A percentile compares a stretch with the other conserved stretches of the same genome.
Conservation (phyloP, 2,888 invertebrate genomes). For the Dascillus cervinus region DNA sequence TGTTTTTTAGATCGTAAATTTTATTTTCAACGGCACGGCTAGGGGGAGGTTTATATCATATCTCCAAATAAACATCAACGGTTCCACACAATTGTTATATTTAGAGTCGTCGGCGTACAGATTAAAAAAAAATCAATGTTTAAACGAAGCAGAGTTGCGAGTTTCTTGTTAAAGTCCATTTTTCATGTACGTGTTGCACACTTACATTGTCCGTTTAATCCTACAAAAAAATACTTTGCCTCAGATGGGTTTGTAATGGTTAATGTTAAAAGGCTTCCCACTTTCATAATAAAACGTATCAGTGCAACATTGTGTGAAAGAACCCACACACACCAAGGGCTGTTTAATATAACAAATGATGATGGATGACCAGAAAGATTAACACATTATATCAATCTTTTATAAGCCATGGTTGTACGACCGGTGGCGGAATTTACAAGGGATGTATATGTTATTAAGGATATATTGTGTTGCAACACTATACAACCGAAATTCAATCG, state of each 20-base stretch:
- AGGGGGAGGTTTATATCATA: slow-evolving; percentile 26
- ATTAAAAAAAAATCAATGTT: too few species aligned
- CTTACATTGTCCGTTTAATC: too few species aligned
- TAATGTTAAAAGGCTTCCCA: slow-evolving; percentile 1
- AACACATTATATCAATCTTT: slow-evolving; percentile 36
- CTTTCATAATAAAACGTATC: slow-evolving; percentile 10
- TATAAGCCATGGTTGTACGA: slow-evolving; percentile 17
- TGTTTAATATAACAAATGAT: slow-evolving; percentile 33
- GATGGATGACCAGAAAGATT: slow-evolving; percentile 35
- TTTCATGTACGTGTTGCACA: too few species aligned
- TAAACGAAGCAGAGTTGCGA: too few species aligned
- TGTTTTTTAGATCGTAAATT: slow-evolving; percentile 25
- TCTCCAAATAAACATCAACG: slow-evolving; percentile 24
- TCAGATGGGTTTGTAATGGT: neutral
- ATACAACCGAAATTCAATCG: too few species aligned
- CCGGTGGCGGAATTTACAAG: too few species aligned
- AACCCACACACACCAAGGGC: slow-evolving; percentile 11
- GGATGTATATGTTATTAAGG: too few species aligned
- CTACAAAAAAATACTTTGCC: too few species aligned
- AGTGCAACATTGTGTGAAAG: slow-evolving; percentile 9
- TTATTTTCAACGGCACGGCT: slow-evolving; percentile 24
- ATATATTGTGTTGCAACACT: too few species aligned
- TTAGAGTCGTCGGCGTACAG: too few species aligned
- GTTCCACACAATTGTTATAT: slow-evolving; percentile 28
- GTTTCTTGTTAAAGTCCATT: too few species aligned